A percentile compares a stretch with the other conserved stretches of the same genome.
Evolutionary conservation across 2,888 invertebrate species (phyloP).

Genomic region (Fragum fragum): DNA sequence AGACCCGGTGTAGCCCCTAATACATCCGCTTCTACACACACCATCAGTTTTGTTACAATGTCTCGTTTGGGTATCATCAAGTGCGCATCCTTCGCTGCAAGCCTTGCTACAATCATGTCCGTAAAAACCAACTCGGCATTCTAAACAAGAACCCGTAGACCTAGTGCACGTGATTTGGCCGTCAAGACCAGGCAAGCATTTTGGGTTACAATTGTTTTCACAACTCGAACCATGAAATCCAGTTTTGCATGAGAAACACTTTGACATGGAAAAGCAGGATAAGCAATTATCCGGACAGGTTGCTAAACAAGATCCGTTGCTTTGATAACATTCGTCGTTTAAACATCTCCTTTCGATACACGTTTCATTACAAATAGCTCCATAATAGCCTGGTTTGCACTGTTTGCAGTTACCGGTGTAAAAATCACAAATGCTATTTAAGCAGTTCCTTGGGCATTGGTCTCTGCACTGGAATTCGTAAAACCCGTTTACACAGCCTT

Average conservation of each 20-base stretch:
- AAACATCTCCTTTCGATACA: too few relatives aligned
- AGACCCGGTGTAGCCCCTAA: background rate
- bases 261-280: background rate
- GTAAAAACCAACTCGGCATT: background rate
- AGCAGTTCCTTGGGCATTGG: too few relatives aligned
- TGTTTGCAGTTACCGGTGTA: too few relatives aligned
- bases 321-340: conserved; percentile 8
- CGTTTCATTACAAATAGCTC: too few relatives aligned
- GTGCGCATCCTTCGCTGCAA: background rate
- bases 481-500: too few relatives aligned
- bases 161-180: background rate
- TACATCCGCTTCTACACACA: background rate
- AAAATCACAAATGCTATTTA: too few relatives aligned
- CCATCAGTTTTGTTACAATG: background rate
- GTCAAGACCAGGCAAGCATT: background rate
- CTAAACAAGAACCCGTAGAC: background rate
- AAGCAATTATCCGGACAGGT: background rate
- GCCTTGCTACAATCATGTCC: background rate
- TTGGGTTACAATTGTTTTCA: background rate
- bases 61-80: background rate
- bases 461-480: too few relatives aligned
- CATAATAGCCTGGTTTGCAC: too few relatives aligned
- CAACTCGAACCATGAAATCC: background rate
- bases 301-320: background rate
- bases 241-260: background rate